These are phyloP conservation scores for Eristalis tenax DNA, from an alignment of 2,888 invertebrate genomes.

Conservation along the genomic window DNA sequence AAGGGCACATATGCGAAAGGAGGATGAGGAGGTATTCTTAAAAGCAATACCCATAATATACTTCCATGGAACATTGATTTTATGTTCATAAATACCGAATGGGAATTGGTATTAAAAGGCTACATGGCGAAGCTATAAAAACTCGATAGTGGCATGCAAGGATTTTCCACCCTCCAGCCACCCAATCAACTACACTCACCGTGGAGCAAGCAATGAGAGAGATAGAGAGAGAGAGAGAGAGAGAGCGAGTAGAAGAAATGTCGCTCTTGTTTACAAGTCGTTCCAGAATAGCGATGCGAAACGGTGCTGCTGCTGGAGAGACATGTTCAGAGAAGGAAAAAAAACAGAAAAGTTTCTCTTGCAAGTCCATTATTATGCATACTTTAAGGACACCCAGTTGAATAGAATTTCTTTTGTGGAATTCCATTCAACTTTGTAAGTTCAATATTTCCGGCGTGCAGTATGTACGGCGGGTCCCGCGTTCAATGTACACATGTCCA, in stretches of 20 bases:
- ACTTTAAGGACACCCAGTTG: slow-evolving; percentile 64
- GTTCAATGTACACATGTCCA: neutral
- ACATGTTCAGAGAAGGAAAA: slow-evolving; percentile 29
- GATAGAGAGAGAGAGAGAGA: neutral
- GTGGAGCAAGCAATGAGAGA: neutral
- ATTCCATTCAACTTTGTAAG: slow-evolving; percentile 69
- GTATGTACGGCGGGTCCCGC: neutral
- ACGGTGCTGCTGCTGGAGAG: slow-evolving; percentile 32
- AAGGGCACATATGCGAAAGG: neutral
- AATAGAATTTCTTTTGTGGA: slow-evolving; percentile 70
- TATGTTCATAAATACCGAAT: slow-evolving; percentile 71
- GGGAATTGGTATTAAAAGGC: slow-evolving; percentile 69
- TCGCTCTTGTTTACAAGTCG: slow-evolving; percentile 70
- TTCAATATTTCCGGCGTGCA: slow-evolving; percentile 64
- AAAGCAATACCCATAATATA: slow-evolving; percentile 69
- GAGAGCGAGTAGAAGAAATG: slow-evolving; percentile 37
- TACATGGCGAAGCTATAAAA: slow-evolving; percentile 69
- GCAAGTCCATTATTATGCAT: slow-evolving; percentile 69
- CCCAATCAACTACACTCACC: neutral
- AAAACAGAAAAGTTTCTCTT: slow-evolving; percentile 60
- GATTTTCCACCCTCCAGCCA: slow-evolving; percentile 25
- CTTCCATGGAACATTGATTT: slow-evolving; percentile 71
- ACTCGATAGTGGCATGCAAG: slow-evolving; percentile 64
- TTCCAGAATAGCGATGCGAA: slow-evolving; percentile 32
- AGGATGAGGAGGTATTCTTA: slow-evolving; percentile 47